Percentiles rank a stretch among this genome's conserved stretches.
phyloP scores from a whole-genome alignment of 2,113 vertebrate genomes.

The Osmerus eperlanus region DNA sequence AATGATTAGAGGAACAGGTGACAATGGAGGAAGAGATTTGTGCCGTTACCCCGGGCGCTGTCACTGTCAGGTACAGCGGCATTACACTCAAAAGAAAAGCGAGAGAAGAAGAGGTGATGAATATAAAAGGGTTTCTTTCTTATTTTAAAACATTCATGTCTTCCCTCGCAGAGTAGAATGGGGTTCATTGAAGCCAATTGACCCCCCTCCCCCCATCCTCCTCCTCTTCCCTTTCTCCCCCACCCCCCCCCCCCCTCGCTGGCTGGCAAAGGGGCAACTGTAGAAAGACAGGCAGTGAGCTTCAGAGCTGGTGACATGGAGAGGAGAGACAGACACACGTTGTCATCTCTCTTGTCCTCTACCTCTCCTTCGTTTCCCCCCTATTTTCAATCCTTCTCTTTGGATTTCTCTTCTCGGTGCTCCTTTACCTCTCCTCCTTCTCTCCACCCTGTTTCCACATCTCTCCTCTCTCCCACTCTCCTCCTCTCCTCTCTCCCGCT shows the following conservation, averaged over 20 bases:
- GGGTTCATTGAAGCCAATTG: conserved; percentile 44
- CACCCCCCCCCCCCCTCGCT: conserved; percentile 13
- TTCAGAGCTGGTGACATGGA: not conserved
- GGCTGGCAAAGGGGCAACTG: conserved; percentile 19
- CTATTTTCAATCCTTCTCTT: not conserved
- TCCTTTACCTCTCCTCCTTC: conserved; percentile 21
- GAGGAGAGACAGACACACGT: not conserved
- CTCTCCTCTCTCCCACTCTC: not conserved
- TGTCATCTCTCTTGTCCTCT: not conserved
- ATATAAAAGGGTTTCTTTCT: conserved; percentile 58
- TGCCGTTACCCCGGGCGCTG: conserved; percentile 58
- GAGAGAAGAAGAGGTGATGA: conserved; percentile 51
- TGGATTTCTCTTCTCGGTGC: conserved; percentile 11
- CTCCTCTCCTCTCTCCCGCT: not conserved
- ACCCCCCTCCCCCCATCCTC: conserved; percentile 30
- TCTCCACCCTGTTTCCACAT: not conserved
- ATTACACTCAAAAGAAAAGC: conserved; percentile 60
- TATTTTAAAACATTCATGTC: conserved; percentile 56
- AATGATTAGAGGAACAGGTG: conserved; percentile 75
- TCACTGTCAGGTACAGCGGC: conserved; percentile 64
- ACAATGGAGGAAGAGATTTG: conserved; percentile 71
- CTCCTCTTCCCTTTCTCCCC: conserved; percentile 21
- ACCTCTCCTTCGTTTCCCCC: not conserved
- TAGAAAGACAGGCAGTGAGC: not conserved
- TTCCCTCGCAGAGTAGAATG: conserved; percentile 46